Evolutionary conservation across 2,888 invertebrate species (phyloP), one percentile per base, ranked within the genome.

Genomic region (Augochlorella aurata): DNA sequence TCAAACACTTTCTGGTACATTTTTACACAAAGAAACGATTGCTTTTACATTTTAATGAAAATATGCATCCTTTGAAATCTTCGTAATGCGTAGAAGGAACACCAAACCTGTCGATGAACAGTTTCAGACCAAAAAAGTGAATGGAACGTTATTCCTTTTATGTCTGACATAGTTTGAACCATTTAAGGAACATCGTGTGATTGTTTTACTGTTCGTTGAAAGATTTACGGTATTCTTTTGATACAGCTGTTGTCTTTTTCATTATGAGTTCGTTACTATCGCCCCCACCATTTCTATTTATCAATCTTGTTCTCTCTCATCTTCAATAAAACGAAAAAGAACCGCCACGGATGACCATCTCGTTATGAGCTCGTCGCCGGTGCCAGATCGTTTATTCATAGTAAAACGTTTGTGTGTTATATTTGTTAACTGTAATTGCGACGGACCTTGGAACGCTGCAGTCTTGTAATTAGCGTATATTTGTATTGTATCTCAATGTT

Each of bases 31-130:
- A 49, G 50, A 24, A 47, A 21, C 71, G 45, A 49, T 49, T 44
- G 67, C 45, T 68, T 45, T 69, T 52, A 45, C 67, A 24, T 49
- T 18, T 14, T 8, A 8, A 47, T 7, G 12, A 38, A 54, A 68
- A 70, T 76, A 74, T 61, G 2, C 38, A 49, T 65, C 44, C 47
- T 21, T 63, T 49, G 70, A 79, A 69, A 44, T 79, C 78, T 67
- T 74, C 76, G 73, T 74, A 82, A 74, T 70, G 76, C 65, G 77
- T 74, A 47, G 67, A 75, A 81, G 68, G 79, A 83, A 74, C 79
- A 72, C 83, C 79, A 87, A 88, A 88, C 81, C 86, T 86, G 89
- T 88, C 86, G 83, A 85, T 69, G 77, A 74, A 84, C 75, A 84
- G 66, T 85, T 82, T 84, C 82, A 63, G 74, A 54, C 79, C 72